Base-by-base conservation (phyloP, 1,140 invertebrate species). In the Drosophila novamexicana region DNA sequence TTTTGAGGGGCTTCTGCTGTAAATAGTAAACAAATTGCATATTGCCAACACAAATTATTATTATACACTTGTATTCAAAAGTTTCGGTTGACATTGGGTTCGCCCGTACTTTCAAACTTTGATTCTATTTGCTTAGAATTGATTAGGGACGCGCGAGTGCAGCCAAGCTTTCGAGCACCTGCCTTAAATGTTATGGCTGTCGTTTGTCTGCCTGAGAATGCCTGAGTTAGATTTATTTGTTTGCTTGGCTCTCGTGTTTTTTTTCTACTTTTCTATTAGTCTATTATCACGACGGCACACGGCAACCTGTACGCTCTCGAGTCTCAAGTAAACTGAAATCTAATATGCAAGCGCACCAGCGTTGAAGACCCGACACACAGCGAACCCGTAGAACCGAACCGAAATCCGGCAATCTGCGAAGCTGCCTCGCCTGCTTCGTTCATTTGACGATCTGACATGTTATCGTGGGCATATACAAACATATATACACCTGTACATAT, bases 121-220 rank as follows among this genome's bases (percentile, higher is more conserved):
- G 84, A 90, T 75, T 89, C 61, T 90, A 84, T 89, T 89, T 78
- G 84, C 77, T 78, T 84, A 62, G 84, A 89, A 89, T 89, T 75
- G 68, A 88, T 80, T 88, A 86, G 34, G 73, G 59, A 52, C 53
- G 58, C 66, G 47, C 57, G 53, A 69, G 69, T 82, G 80, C 81
- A 82, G 39, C 49, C 36, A 58, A 69, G 61, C 58, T 18, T 54
- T 42, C 29, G 16, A 69, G 53, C 59, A 70, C 72, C 66, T 59
- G 67, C 67, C 53, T 79, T 8, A 59, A 40, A 66, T 42, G 42
- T 53, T 62, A 32, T 74, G 69, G 56, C 22, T 29, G 22, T 29
- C 22, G 22, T 29, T 68, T 68, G 40, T 68, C n/a, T 42, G 37
- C 53, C 37, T 54, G 34, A 4, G 22, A 47, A 57, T 16, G 66